phyloP scores from a whole-genome alignment of 2,888 invertebrate genomes.

The Lepidocyrtinus sp. region DNA sequence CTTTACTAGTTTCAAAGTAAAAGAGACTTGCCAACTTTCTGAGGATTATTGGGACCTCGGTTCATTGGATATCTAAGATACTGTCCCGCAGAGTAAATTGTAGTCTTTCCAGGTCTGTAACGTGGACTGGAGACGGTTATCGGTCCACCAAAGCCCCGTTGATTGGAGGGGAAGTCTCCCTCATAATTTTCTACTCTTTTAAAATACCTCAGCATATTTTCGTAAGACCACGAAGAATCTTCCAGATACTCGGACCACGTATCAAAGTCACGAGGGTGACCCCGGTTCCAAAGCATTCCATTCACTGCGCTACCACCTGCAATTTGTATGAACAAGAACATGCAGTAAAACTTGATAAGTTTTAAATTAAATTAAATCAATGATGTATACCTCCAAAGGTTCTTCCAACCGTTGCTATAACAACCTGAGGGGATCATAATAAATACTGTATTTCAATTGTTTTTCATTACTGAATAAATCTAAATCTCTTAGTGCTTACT shows the following conservation, averaged over 20 bases:
- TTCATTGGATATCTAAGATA: not conserved
- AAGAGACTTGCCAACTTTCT: not conserved
- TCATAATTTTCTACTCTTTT: slow-evolving; percentile 45
- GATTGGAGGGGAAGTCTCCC: slow-evolving; percentile 10
- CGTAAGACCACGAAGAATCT: slow-evolving; percentile 52
- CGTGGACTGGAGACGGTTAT: not conserved
- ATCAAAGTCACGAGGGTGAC: slow-evolving; percentile 47
- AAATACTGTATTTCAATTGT: not conserved
- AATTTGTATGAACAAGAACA: too few relatives aligned
- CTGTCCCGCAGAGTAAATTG: not conserved
- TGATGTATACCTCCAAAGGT: slow-evolving; percentile 30
- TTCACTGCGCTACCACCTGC: slow-evolving; percentile 18
- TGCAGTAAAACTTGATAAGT: too few relatives aligned
- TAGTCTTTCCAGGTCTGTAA: slow-evolving; percentile 16
- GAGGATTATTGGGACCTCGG: not conserved
- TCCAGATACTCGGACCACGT: slow-evolving; percentile 43
- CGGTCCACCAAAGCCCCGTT: slow-evolving; percentile 20
- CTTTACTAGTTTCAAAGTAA: not conserved
- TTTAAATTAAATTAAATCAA: too few relatives aligned
- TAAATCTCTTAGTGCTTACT: not conserved
- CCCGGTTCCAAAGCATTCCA: slow-evolving; percentile 40
- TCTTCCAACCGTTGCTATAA: not conserved
- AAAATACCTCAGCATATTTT: slow-evolving; percentile 46
- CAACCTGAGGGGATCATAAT: not conserved
- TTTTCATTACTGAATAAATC: not conserved